Base-by-base conservation (phyloP, 2,797 vertebrate species). In the Antennarius maculatus region DNA sequence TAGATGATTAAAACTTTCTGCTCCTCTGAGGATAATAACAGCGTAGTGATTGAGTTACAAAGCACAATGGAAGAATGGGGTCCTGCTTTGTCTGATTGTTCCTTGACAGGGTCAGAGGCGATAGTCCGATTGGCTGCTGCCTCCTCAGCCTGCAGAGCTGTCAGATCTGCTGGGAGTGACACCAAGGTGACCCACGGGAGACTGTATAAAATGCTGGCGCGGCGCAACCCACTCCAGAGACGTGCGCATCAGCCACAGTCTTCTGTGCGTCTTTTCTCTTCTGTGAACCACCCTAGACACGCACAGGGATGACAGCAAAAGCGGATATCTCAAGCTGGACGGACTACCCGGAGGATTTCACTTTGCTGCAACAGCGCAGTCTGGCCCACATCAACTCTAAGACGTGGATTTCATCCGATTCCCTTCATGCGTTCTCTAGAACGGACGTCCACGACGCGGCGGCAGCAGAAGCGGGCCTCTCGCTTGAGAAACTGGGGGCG, bases 21-120 rank as follows among this genome's bases (percentile, higher is more conserved):
- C 5, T 14, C 42, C 13, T 15, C 13, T 61, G 51, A 31, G 67
- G 64, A 83, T 68, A 82, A 86, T 77, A 84, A 86, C 76, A 81
- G 76, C 64, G 80, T 81, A 67, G 81, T 89, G 89, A 89, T 88
- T 87, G 87, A 89, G 84, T 89, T 89, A 90, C 90, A 91, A 91
- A 77, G 59, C 73, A 91, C 88, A 91, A 91, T 76, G 45, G 83
- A 37, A 68, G 63, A 34, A 76, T 80, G 80, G 77, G 80, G 74
- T 83, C 27, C 49, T 62, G 76, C 89, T 85, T 88, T 87, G 82
- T 87, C 41, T 81, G 82, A 86, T 90, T 92, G 87, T 90, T 83
- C 83, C 76, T 74, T 82, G 81, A 77, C 81, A 82, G 82, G 89
- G 83, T 87, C 81, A 85, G 78, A 69, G 80, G 76, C 78, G 70